These are phyloP conservation scores for Parelbella ahira DNA, from an alignment of 2,888 invertebrate genomes.

Conservation along the genomic window DNA sequence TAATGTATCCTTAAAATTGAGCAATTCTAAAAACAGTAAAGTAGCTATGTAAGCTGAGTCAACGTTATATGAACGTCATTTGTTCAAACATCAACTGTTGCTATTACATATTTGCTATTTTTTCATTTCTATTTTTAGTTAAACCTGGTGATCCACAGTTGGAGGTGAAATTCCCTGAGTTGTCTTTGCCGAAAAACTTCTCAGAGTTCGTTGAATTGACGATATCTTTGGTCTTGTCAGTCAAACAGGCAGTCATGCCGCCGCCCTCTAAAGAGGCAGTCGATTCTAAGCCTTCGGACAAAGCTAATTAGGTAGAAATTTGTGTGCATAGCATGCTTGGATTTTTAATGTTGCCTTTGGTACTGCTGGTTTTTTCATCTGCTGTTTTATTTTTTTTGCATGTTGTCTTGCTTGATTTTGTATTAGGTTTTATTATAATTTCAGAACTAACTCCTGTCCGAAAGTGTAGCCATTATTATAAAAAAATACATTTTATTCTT, in stretches of 20 bases:
- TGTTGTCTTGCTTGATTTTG: slow-evolving; percentile 18
- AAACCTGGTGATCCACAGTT: slow-evolving; percentile 85
- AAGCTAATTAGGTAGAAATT: slow-evolving; percentile 64
- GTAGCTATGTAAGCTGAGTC: no score
- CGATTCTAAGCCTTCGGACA: slow-evolving; percentile 49
- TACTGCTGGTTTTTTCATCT: background rate
- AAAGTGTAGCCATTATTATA: no score
- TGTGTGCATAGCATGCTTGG: slow-evolving; percentile 23
- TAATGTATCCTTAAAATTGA: no score
- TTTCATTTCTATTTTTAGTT: slow-evolving; percentile 45
- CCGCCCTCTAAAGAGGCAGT: slow-evolving; percentile 57
- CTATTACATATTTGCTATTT: no score
- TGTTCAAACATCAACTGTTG: no score
- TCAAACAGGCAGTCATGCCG: slow-evolving; percentile 71
- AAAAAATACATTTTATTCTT: no score
- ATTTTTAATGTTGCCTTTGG: no score
- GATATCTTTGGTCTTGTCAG: slow-evolving; percentile 58
- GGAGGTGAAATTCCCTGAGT: slow-evolving; percentile 80
- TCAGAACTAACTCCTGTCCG: no score
- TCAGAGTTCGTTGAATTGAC: slow-evolving; percentile 77
- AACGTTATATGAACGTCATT: no score
- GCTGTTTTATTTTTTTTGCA: slow-evolving; percentile 19
- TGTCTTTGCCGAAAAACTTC: slow-evolving; percentile 81
- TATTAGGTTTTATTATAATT: no score
- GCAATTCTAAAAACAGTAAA: no score